Base-by-base conservation (phyloP, 1,140 invertebrate species). In the Ganaspis sp. region DNA sequence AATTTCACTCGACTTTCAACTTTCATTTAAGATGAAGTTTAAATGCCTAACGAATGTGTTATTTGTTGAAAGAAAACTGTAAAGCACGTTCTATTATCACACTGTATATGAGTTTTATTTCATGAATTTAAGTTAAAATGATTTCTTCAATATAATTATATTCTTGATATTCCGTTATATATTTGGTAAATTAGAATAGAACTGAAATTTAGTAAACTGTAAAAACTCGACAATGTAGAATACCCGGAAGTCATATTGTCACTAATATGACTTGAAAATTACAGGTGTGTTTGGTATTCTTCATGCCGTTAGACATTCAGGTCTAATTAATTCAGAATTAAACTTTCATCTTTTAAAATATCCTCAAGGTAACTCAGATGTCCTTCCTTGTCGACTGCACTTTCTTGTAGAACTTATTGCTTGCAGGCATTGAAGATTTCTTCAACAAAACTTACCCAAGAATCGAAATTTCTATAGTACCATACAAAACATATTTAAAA, bases 221-320 rank as follows among this genome's bases (percentile, higher is more conserved):
- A 64, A 64, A 26, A 29, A 26, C 26, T 12, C n/a, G 11, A n/a
- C 26, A 26, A 64, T 64, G 58, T 11, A 34, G 23, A 64, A 34
- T 64, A 29, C 21, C 58, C 58, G 58, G 58, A 64, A 64, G 58
- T 64, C 8, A 29, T 15, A 64, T 64, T 34, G 58, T 64, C 58
- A 21, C 12, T 64, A 64, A 64, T 29, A 64, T 26, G 23, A 64
- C 29, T 29, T 64, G 15, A 29, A 29, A 64, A 64, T 64, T 64
- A 64, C 23, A 64, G 21, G 58, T 29, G 58, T 29, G 58, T 34
- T 12, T 64, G 15, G 58, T n/a, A 29, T n/a, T 64, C 11, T 29
- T 64, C 12, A 29, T n/a, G 11, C 58, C 26, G 58, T n/a, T 34
- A 64, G 26, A 64, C 23, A 64, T 64, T 34, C 15, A 64, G 58